A percentile compares a stretch with the other conserved stretches of the same genome.
These are phyloP conservation scores for Darwinula stevensoni DNA, from an alignment of 2,888 invertebrate species.

Conservation along the genomic window DNA sequence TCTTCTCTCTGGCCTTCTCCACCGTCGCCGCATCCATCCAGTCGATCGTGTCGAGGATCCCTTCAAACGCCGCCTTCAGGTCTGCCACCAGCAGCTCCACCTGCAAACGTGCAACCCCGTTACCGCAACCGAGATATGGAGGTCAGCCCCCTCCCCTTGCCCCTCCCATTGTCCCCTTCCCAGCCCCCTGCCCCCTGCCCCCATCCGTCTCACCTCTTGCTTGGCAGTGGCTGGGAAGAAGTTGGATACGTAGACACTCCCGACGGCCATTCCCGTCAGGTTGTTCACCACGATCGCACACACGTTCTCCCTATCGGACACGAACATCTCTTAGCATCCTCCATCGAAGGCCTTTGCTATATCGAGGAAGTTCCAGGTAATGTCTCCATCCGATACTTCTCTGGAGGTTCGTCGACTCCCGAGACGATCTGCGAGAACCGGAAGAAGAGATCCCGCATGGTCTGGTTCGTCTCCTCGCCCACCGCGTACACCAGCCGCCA, in stretches of 20 bases:
- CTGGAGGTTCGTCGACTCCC: neutral
- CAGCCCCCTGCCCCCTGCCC: no score
- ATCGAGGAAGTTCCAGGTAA: neutral
- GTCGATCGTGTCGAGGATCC: no score
- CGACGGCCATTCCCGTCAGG: neutral
- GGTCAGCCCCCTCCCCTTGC: no score
- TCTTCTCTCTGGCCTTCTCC: neutral
- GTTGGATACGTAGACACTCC: neutral
- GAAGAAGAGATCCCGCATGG: conserved; percentile 1
- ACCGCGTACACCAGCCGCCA: neutral
- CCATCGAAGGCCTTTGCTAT: no score
- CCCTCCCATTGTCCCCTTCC: no score
- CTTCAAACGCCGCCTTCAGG: no score
- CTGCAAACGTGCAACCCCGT: no score
- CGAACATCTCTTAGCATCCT: no score
- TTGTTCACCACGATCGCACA: neutral
- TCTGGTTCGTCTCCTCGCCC: neutral
- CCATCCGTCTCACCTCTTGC: no score
- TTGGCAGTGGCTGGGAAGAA: neutral
- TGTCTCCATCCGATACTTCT: neutral
- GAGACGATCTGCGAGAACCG: neutral
- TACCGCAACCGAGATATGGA: no score
- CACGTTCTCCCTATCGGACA: no score
- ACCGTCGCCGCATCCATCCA: neutral
- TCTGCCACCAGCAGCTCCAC: no score